These are phyloP conservation scores for Chloroceryle inda DNA, from an alignment of 2,797 vertebrate species.

Conservation along the genomic window DNA sequence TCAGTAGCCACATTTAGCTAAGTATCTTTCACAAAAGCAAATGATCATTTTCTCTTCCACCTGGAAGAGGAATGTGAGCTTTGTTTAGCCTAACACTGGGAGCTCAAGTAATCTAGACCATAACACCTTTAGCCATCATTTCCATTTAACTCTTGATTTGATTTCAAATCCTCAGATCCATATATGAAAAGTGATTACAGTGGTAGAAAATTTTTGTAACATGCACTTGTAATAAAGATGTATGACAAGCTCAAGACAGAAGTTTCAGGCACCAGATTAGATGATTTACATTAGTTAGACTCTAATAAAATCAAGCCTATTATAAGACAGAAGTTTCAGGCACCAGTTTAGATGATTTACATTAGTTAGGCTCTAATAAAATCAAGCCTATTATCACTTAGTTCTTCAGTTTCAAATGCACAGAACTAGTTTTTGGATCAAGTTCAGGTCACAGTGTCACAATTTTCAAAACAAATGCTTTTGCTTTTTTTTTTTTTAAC, in stretches of 20 bases:
- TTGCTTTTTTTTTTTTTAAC: neutral
- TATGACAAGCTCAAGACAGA: neutral
- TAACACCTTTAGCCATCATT: neutral
- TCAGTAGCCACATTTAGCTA: neutral
- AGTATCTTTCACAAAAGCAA: neutral
- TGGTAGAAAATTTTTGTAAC: neutral
- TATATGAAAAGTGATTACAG: neutral
- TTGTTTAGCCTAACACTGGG: neutral
- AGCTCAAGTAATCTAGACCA: neutral
- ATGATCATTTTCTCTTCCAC: neutral
- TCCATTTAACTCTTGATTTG: neutral
- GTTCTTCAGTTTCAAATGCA: neutral
- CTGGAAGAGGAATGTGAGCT: neutral
- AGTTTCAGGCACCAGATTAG: neutral
- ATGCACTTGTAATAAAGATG: neutral
- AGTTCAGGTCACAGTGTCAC: neutral
- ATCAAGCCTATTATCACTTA: neutral
- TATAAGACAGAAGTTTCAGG: neutral
- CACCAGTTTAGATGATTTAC: neutral
- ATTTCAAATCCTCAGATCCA: neutral
- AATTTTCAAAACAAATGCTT: neutral
- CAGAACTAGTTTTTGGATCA: neutral
- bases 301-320: neutral
- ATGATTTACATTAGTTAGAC: neutral
- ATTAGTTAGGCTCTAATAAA: neutral